phyloP scores from a whole-genome alignment of 2,888 invertebrate species.

The Hirtodrosophila alboralis region DNA sequence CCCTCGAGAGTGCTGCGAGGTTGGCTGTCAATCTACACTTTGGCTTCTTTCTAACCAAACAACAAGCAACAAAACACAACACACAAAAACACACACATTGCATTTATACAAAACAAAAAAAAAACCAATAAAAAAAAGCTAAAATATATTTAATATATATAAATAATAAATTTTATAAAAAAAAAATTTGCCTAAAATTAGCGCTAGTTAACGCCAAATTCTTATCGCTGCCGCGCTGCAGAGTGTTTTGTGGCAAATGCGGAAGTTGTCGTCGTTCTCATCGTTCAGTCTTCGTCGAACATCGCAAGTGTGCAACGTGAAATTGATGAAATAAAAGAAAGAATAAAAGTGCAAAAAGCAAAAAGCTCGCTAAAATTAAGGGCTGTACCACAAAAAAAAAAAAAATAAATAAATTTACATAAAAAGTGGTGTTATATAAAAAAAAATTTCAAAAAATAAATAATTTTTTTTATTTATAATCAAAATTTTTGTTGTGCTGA shows the following conservation, averaged over 20 bases:
- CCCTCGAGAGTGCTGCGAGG: slow-evolving; percentile 79
- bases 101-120: slow-evolving; percentile 26
- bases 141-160: slow-evolving; percentile 8
- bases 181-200: slow-evolving; percentile 1
- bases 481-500: slow-evolving; percentile 31
- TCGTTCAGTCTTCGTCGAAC: slow-evolving; percentile 66
- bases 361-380: slow-evolving; percentile 3
- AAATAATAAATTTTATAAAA: slow-evolving; percentile 16
- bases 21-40: slow-evolving; percentile 84
- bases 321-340: slow-evolving; percentile 41
- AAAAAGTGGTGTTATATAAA: too few relatives aligned
- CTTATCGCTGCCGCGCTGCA: slow-evolving; percentile 48
- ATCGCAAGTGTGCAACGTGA: slow-evolving; percentile 60
- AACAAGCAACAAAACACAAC: slow-evolving; percentile 51
- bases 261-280: slow-evolving; percentile 63
- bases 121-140: slow-evolving; percentile 28
- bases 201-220: slow-evolving; percentile 21
- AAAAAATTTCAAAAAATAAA: slow-evolving; percentile 19
- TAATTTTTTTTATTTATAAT: slow-evolving; percentile 44
- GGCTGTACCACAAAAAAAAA: slow-evolving; percentile 5
- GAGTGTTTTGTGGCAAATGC: slow-evolving; percentile 67
- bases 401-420: too few relatives aligned
- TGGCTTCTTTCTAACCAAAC: slow-evolving; percentile 84
- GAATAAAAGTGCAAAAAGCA: slow-evolving; percentile 17
- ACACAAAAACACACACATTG: slow-evolving; percentile 44